Base-by-base conservation (phyloP, 2,797 vertebrate genomes). In the Philypnodon macrostomus region DNA sequence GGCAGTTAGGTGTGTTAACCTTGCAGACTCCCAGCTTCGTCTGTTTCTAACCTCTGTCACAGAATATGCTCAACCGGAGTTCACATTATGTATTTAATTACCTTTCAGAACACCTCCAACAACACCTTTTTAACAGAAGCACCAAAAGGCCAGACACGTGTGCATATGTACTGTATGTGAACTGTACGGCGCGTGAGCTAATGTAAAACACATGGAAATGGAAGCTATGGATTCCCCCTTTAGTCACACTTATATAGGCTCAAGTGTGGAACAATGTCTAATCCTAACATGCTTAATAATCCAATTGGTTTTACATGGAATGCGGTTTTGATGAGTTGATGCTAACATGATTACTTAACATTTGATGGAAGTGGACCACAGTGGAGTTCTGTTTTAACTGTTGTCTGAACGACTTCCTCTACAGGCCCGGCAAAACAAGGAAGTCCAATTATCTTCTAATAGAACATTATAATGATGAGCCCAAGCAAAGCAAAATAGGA, bases 381-480 rank as follows among this genome's bases (percentile, higher is more conserved):
- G 9, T 14, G 21, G 63, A 37, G 35, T 39, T 75, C 44, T 42
- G 38, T n/a, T 79, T 79, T 69, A 70, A 79, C 54, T 70, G 63
- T 63, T 61, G 84, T 85, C 83, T 86, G 77, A 79, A 60, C 54
- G 58, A 80, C 77, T 88, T 88, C 83, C 79, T 84, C 59, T 74
- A 53, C 34, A 53, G 49, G 19, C 39, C 34, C 26, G 24, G 38
- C 55, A 53, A 2, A 31, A 5, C 15, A 44, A 30, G 15, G 1
- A 3, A 7, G 13, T 44, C 10, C 18, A 17, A 47, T 45, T 62
- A 13, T 59, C 46, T 13, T 16, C 27, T n/a, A 13, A 41, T 37
- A 1, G n/a, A 40, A n/a, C 10, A 17, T 7, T 16, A 15, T 5
- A 62, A 47, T 10, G 2, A 29, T 45, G 11, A 40, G 1, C 6